Base-by-base conservation (phyloP, 92 coral and sea anemone genomes). In the Bergia puertoricense region DNA sequence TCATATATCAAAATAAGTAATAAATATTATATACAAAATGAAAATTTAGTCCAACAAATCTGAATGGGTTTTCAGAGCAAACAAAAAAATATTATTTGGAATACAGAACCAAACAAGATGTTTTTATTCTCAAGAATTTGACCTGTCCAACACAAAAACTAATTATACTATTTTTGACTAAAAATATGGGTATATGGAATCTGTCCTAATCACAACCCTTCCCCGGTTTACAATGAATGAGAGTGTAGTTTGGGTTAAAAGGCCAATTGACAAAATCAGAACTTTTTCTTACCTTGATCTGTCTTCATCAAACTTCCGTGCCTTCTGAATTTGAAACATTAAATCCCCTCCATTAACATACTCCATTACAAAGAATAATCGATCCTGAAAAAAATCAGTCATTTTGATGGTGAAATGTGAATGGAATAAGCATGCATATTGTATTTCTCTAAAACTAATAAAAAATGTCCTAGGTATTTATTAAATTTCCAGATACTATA, bases 251-350 rank as follows among this genome's bases (percentile, higher is more conserved):
- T 62, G 8, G 30, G 30, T 6, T 11, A 62, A 18, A 62, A 16
- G 68, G 7, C n/a, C 68, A 62, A 23, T 16, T 18, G 11, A 62
- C 68, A 78, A 2, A 22, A 78, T 43, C 4, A 1, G 30, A 16
- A 16, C 0, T 23, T 13, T 9, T 54, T 23, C 86, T 43, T 77
- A 95, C 98, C 98, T 95, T 30, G 98, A 93, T 65, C 98, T 90
- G 74, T 92, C 91, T 82, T 96, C 98, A 85, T 96, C 97, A 89
- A 97, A 97, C 88, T 97, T 97, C 79, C 99, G 89, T 91, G 99
- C 91, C 79, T 94, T 97, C 85, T 97, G 99, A 85, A 97, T 97
- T 89, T 97, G 99, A 85, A 97, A 97, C 99, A 97, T 97, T 68
- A 97, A 85, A 42, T 97, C 99, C 0, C 99, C 99, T 41, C 99